Conservation (phyloP, 2,888 invertebrate species). For the Idaea straminata region DNA sequence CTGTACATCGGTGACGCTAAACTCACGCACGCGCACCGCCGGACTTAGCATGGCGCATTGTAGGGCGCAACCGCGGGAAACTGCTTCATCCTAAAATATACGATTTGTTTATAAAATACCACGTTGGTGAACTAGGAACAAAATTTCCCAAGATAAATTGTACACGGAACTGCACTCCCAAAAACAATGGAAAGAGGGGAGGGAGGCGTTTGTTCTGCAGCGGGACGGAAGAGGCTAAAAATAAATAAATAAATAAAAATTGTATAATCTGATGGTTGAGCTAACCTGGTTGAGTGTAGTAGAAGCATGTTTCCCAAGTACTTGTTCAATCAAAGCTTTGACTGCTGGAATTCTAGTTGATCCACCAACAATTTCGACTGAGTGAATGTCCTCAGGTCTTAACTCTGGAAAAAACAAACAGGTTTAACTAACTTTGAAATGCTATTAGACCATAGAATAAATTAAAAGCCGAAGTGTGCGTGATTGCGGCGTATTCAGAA, state of each 20-base stretch:
- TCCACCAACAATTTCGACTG: conserved; percentile 98
- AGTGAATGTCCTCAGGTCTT: conserved; percentile 91
- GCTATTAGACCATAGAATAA: not conserved
- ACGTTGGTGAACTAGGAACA: not conserved
- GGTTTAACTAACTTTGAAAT: not conserved
- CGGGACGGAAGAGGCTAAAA: not conserved
- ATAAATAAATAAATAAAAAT: not conserved
- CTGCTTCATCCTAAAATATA: conserved; percentile 90
- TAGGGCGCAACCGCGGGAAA: conserved; percentile 96
- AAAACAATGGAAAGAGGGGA: too few relatives aligned
- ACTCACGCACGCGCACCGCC: conserved; percentile 97
- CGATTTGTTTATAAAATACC: not conserved
- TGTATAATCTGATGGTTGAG: conserved; percentile 2
- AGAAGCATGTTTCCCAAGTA: conserved; percentile 91
- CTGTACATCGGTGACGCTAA: conserved; percentile 95
- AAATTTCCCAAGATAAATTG: not conserved
- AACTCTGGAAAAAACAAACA: conserved; percentile 79
- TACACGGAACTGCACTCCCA: not conserved
- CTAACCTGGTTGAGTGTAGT: conserved; percentile 94
- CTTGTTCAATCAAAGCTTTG: conserved; percentile 92
- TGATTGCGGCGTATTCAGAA: not conserved
- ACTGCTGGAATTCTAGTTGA: conserved; percentile 96
- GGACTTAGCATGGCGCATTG: conserved; percentile 99
- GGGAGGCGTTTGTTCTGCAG: too few relatives aligned
- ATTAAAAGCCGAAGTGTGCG: not conserved